Conservation (phyloP, 2,797 vertebrate genomes). For the Anniella stebbinsi region DNA sequence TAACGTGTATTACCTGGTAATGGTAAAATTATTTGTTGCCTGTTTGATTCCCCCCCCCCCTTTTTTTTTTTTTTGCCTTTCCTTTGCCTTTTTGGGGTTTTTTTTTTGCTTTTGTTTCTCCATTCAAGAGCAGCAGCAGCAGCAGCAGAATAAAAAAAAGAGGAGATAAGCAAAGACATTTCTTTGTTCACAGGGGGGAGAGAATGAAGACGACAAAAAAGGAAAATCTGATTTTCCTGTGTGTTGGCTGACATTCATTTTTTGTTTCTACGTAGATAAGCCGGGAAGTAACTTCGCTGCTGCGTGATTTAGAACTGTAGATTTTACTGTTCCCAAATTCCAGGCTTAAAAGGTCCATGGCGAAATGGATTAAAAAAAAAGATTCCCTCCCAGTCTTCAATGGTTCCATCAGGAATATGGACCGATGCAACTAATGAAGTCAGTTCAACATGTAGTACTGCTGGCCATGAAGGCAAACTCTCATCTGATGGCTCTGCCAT, state of each 20-base stretch:
- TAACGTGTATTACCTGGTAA: conserved; percentile 94
- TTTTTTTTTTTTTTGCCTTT: neutral
- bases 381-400: neutral
- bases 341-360: neutral
- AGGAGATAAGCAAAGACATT: conserved; percentile 74
- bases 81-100: neutral
- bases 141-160: conserved; percentile 43
- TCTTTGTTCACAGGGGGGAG: conserved; percentile 69
- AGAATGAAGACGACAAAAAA: conserved; percentile 40
- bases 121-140: conserved; percentile 56
- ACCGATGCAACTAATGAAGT: neutral
- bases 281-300: conserved; percentile 56
- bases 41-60: conserved; percentile 70
- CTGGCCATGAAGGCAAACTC: neutral
- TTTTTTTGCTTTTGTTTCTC: conserved; percentile 49
- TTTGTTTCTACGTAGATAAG: conserved; percentile 65
- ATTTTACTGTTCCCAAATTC: neutral
- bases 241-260: conserved; percentile 63
- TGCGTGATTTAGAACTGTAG: neutral
- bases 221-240: conserved; percentile 52
- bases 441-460: neutral
- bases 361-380: conserved; percentile 8
- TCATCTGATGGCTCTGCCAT: neutral
- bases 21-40: conserved; percentile 90
- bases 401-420: neutral